Percentiles rank a stretch among this genome's conserved stretches.
Conservation (phyloP, 2,888 invertebrate species). For the Mesochorus sp. region DNA sequence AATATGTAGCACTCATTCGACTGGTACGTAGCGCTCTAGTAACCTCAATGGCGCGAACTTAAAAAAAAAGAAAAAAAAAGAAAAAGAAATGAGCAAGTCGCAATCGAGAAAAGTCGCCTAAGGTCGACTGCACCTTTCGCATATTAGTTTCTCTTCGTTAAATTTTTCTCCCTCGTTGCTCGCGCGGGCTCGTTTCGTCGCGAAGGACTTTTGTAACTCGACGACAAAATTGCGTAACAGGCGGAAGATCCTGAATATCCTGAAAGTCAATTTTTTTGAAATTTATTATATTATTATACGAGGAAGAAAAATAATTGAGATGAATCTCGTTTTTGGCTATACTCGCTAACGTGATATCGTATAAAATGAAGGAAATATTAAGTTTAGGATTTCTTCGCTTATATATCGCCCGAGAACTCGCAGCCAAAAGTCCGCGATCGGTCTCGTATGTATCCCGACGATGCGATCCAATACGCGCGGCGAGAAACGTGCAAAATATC, state of each 20-base stretch:
- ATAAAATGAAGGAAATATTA: too few relatives aligned
- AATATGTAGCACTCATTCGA: too few relatives aligned
- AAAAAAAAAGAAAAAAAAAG: background rate
- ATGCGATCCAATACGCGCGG: background rate
- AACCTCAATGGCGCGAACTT: too few relatives aligned
- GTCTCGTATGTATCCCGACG: background rate
- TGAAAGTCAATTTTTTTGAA: too few relatives aligned
- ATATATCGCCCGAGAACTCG: background rate
- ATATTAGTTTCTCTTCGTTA: constrained; percentile 38
- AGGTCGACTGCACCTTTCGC: constrained; percentile 36
- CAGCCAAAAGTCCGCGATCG: background rate
- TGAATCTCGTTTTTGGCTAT: background rate
- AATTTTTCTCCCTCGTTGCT: background rate
- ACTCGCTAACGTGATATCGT: too few relatives aligned
- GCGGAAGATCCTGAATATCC: background rate
- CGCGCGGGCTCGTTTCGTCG: constrained; percentile 5
- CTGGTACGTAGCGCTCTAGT: too few relatives aligned
- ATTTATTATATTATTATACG: too few relatives aligned
- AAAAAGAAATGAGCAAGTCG: background rate
- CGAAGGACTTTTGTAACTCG: constrained; percentile 4
- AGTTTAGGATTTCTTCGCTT: too few relatives aligned
- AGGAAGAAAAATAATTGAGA: background rate
- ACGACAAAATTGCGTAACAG: constrained; percentile 21
- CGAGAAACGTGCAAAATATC: constrained; percentile 32
- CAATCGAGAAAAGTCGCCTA: constrained; percentile 24